Evolutionary conservation across 2,888 invertebrate genomes (phyloP), one percentile per base, ranked within the genome.

Genomic region (Sinopyrophorus schimmeli): DNA sequence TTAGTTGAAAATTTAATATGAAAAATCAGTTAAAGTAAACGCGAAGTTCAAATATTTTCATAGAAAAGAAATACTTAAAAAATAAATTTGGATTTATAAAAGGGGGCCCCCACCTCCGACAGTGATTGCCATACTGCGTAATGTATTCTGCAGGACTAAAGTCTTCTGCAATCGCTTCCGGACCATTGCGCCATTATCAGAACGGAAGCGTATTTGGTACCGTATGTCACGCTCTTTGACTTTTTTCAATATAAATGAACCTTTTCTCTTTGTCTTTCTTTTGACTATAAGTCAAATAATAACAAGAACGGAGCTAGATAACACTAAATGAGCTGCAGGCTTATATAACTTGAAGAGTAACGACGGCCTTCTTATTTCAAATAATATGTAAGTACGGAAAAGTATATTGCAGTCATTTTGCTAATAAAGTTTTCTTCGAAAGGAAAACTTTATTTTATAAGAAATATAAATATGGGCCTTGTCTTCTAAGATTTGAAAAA

Each of bases 111-210:
- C 16, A 21, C 12, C 10, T 3, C 38, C 27, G 38, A 16, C 26
- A 26, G 38, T 38, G 38, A 38, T 27, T 38, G 26, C 27, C 38
- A 38, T 18, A 11, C 16, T 12, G 17, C 21, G 23, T 38, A 40
- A 20, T 27, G 20, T 40, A 40, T 40, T 40, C 21, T 14, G 17
- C 21, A 38, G 40, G 15, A 38, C 31, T 20, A 7, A 30, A 24
- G 17, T 17, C 37, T n/a, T 21, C 37, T 40, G 47, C 49, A 46
- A 53, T 53, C 53, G 38, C 17, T 53, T 53, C 53, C 53, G 35
- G 18, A 35, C 46, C 53, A 49, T 53, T 53, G 53, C 48, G 18
- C 48, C 38, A 53, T 44, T 48, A 53, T 46, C 31, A 48, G 23
- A 38, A 18, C 27, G 6, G 30, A 30, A 40, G 28, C 27, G 40